Base-by-base conservation (phyloP, 2,113 vertebrate species). In the Narcine bancroftii region DNA sequence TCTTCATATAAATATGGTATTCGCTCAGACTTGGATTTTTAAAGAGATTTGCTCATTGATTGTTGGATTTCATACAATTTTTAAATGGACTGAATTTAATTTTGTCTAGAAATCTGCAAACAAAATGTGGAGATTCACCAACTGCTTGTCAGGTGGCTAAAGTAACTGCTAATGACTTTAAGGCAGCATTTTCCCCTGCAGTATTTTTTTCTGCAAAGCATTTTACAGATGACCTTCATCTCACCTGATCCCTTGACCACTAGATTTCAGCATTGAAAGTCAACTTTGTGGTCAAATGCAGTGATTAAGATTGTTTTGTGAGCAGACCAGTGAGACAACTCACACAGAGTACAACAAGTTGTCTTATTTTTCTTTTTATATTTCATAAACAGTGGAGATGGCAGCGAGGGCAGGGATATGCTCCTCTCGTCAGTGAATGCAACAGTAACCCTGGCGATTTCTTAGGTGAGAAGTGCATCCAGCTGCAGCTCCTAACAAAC, bases 1-100 rank as follows among this genome's bases (percentile, higher is more conserved):
- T 91, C 24, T 9, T 47, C 89, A 42, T 69, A 65, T 91, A 91
- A 91, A 91, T 89, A 66, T 89, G n/a, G 6, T 42, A 19, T 21
- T 69, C 45, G 21, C 63, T 60, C 56, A 39, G 85, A 39, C 21
- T 89, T 71, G 26, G 36, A 33, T 63, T 63, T 39, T 75, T 42
- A 26, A 66, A 66, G 7, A 89, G 56, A 39, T 65, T 36, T 65
- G 85, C 60, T 91, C 21, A 66, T 39, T 69, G 36, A 66, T 63
- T 91, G 87, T 13, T 89, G 10, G 65, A 21, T 45, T 69, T 69
- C 13, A 45, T 24, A 11, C 19, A 45, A 24, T 69, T 21, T 69
- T 21, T 45, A 91, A 91, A 29, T 69, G 36, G 33, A 63, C 89
- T 71, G 47, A 36, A 91, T 47, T 69, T 45, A 21, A 91, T 63